Evolutionary conservation across 2,888 invertebrate species (phyloP).

Genomic region (Trissonchulus sp.): DNA sequence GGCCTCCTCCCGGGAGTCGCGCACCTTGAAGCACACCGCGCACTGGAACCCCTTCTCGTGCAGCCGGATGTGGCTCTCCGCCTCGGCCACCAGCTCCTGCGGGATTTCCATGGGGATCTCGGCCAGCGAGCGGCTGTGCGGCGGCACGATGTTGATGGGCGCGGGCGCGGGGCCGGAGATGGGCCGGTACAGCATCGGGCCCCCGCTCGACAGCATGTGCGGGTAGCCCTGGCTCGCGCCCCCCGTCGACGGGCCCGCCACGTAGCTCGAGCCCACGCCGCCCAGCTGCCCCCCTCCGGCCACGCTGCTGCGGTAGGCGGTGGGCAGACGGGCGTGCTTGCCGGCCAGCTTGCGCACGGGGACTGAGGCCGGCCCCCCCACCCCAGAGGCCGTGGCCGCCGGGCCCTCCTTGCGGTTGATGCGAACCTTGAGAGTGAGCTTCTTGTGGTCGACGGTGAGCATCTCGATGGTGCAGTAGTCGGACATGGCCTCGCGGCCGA

Average conservation of each 20-base stretch:
- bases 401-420: constrained; percentile 15
- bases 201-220: not conserved
- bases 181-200: constrained; percentile 24
- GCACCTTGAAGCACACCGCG: constrained; percentile 16
- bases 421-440: constrained; percentile 22
- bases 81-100: constrained; percentile 25
- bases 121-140: constrained; percentile 18
- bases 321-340: not conserved
- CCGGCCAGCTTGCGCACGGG: not conserved
- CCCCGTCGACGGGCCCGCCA: not conserved
- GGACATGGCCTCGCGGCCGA: constrained; percentile 23
- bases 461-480: constrained; percentile 23
- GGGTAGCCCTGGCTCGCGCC: not conserved
- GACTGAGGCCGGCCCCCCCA: not conserved
- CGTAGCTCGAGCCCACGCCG: not conserved
- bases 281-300: not conserved
- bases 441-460: constrained; percentile 22
- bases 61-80: constrained; percentile 22
- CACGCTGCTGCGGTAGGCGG: not conserved
- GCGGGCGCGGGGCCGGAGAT: constrained; percentile 15
- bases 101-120: constrained; percentile 27
- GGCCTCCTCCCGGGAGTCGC: constrained; percentile 24
- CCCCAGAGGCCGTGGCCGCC: not conserved
- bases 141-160: constrained; percentile 25
- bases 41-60: constrained; percentile 26